Percentiles rank a stretch among this genome's conserved stretches.
These are phyloP conservation scores for Pseudopleuronectes americanus DNA, from an alignment of 2,797 vertebrate species.

Conservation along the genomic window DNA sequence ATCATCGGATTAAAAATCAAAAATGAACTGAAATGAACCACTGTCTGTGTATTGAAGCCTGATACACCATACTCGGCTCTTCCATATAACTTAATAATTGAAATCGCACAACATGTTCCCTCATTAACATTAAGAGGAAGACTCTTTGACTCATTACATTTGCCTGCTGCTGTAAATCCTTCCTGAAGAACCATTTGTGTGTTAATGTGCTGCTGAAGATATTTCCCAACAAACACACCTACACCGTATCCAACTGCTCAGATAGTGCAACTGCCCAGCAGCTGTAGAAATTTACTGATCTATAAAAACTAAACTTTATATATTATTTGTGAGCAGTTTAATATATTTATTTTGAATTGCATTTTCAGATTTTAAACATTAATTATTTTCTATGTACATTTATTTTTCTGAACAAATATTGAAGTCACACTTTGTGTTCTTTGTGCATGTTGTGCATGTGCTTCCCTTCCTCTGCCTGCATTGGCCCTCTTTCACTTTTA, in stretches of 20 bases:
- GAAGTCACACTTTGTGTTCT: too few relatives aligned
- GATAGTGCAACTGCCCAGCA: background rate
- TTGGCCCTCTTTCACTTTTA: too few relatives aligned
- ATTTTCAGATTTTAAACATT: too few relatives aligned
- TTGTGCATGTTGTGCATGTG: too few relatives aligned
- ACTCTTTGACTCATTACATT: background rate
- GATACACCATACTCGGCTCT: background rate
- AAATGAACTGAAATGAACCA: background rate
- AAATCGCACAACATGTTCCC: background rate
- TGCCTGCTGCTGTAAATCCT: background rate
- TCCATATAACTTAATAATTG: background rate
- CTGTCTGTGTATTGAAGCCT: background rate
- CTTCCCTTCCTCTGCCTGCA: too few relatives aligned
- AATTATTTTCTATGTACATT: too few relatives aligned
- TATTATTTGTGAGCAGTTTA: conserved; percentile 6
- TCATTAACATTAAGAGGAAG: background rate
- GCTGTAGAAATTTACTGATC: background rate
- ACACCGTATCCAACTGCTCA: background rate
- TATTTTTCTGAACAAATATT: too few relatives aligned
- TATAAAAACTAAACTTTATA: background rate
- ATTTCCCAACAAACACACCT: background rate
- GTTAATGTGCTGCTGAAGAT: background rate
- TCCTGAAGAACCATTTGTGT: background rate
- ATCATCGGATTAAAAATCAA: background rate
- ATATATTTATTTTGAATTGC: background rate